phyloP scores from a whole-genome alignment of 2,797 vertebrate genomes.

The Caiman crocodilus region DNA sequence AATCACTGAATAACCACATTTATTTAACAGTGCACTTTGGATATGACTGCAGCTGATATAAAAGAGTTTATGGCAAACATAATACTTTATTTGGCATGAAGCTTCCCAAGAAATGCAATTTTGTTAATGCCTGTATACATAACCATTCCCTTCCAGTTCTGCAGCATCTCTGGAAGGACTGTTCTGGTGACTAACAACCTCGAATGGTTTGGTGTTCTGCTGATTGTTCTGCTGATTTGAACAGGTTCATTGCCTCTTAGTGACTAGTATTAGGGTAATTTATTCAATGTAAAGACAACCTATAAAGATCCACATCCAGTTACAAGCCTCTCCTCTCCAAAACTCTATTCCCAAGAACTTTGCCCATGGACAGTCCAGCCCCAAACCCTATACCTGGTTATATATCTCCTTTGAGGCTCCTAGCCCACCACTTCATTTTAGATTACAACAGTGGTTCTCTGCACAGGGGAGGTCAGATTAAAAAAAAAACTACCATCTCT shows the following conservation, averaged over 20 bases:
- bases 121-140: background rate
- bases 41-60: background rate
- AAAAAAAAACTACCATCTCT: too few species aligned
- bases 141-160: background rate
- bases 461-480: too few species aligned
- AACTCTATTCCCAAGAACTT: background rate
- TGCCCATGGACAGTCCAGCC: background rate
- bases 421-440: too few species aligned
- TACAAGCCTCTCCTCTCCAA: background rate
- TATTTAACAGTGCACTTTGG: background rate
- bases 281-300: background rate
- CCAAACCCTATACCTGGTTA: too few species aligned
- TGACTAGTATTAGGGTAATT: background rate
- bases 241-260: background rate
- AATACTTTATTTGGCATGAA: background rate
- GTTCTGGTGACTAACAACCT: fast-evolving
- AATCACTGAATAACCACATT: background rate
- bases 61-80: background rate
- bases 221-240: background rate
- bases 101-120: background rate
- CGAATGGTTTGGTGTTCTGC: background rate
- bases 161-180: background rate
- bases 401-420: too few species aligned
- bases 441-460: too few species aligned
- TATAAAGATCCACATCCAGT: background rate